phyloP scores from a whole-genome alignment of 1,140 invertebrate genomes.

The Reticulitermes speratus region DNA sequence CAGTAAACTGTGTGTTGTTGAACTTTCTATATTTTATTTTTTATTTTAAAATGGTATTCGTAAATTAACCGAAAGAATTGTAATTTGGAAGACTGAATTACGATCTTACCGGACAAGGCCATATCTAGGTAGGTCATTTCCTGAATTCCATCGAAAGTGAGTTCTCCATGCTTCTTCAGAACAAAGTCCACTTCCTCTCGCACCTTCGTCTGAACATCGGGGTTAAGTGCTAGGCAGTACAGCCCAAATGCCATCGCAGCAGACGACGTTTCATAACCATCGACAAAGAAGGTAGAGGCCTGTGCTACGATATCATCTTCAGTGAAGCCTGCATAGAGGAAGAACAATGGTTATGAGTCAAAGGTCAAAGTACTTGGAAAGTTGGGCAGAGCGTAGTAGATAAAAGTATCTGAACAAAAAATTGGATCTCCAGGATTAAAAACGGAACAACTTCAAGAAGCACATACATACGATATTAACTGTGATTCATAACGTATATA shows the following conservation, averaged over 20 bases:
- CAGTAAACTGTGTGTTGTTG: too few species aligned
- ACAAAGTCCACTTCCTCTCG: slow-evolving; percentile 68
- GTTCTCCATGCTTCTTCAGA: slow-evolving; percentile 33
- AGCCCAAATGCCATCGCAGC: slow-evolving; percentile 51
- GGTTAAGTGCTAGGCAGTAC: slow-evolving; percentile 55
- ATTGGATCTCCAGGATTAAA: too few species aligned
- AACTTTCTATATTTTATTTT: too few species aligned
- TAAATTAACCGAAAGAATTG: too few species aligned
- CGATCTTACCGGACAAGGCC: slow-evolving; percentile 35
- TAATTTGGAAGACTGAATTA: too few species aligned
- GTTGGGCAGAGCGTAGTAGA: too few species aligned
- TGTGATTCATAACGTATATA: too few species aligned
- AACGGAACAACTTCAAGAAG: too few species aligned
- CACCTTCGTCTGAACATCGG: slow-evolving; percentile 61
- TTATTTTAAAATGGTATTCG: too few species aligned
- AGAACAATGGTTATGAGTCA: slow-evolving; percentile 25
- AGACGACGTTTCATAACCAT: slow-evolving; percentile 51
- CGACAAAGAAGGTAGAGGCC: slow-evolving; percentile 41
- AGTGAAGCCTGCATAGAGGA: slow-evolving; percentile 27
- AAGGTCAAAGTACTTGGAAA: too few species aligned
- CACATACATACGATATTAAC: too few species aligned
- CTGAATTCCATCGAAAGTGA: slow-evolving; percentile 36
- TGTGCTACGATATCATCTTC: slow-evolving; percentile 32
- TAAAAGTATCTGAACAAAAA: too few species aligned
- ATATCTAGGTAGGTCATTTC: slow-evolving; percentile 38